These are phyloP conservation scores for Geotrypetes seraphini DNA, from an alignment of 2,797 vertebrate genomes.

Conservation along the genomic window DNA sequence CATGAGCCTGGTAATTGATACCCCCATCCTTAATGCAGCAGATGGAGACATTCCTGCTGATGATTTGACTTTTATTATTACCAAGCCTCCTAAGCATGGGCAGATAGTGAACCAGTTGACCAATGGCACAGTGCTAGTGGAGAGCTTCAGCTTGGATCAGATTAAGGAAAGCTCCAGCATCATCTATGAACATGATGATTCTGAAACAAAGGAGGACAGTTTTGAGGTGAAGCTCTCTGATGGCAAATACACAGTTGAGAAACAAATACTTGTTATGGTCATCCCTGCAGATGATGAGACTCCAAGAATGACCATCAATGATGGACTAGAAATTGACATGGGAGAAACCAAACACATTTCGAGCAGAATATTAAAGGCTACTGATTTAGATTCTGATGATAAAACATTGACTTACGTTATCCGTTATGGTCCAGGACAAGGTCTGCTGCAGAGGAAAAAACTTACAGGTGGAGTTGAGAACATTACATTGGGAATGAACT, in stretches of 20 bases:
- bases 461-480: conserved; percentile 61
- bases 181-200: conserved; percentile 89
- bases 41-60: conserved; percentile 78
- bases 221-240: conserved; percentile 81
- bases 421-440: conserved; percentile 77
- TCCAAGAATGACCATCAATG: conserved; percentile 86
- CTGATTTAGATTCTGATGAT: conserved; percentile 89
- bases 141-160: conserved; percentile 83
- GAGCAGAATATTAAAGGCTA: conserved; percentile 77
- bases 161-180: conserved; percentile 84
- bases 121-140: conserved; percentile 68
- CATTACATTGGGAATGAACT: conserved; percentile 84
- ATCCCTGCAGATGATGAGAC: conserved; percentile 93
- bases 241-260: conserved; percentile 70
- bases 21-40: conserved; percentile 79
- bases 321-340: conserved; percentile 84
- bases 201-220: conserved; percentile 81
- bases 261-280: conserved; percentile 70
- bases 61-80: conserved; percentile 71
- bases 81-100: conserved; percentile 71
- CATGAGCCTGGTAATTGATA: conserved; percentile 90
- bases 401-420: conserved; percentile 70
- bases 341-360: conserved; percentile 75
- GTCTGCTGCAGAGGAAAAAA: conserved; percentile 65
- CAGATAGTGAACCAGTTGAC: conserved; percentile 79